A percentile compares a stretch with the other conserved stretches of the same genome.
Evolutionary conservation across 2,113 vertebrate species (phyloP).

Genomic region (Pseudorectes ferrugineus): DNA sequence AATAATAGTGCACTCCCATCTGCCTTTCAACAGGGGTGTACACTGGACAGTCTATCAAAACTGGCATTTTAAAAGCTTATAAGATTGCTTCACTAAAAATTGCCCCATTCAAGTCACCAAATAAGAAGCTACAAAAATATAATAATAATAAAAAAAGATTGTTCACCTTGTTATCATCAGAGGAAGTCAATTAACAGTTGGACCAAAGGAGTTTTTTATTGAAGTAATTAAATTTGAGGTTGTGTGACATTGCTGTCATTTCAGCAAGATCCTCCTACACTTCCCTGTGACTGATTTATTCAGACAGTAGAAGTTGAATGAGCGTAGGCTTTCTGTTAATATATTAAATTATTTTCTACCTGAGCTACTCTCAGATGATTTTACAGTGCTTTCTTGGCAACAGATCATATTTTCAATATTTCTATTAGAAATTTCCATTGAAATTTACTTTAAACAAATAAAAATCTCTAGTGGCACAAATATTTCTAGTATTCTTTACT

Average conservation of each 20-base stretch:
- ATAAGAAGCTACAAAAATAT: not conserved
- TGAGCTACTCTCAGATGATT: not conserved
- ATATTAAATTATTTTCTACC: not conserved
- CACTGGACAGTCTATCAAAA: not conserved
- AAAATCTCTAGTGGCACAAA: not conserved
- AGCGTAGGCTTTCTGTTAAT: not conserved
- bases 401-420: not conserved
- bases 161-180: not conserved
- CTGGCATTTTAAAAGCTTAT: not conserved
- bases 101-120: not conserved
- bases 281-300: not conserved
- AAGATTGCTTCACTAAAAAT: not conserved
- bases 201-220: not conserved
- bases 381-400: not conserved
- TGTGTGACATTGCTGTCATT: conserved; percentile 2
- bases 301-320: not conserved
- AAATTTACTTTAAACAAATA: not conserved
- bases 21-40: not conserved
- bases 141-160: not conserved
- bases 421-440: not conserved
- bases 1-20: not conserved
- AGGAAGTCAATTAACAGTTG: not conserved
- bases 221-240: conserved; percentile 17
- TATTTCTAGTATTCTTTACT: not conserved
- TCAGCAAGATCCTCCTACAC: not conserved